phyloP scores from a whole-genome alignment of 1,140 invertebrate genomes.

The Heliconius hewitsoni region DNA sequence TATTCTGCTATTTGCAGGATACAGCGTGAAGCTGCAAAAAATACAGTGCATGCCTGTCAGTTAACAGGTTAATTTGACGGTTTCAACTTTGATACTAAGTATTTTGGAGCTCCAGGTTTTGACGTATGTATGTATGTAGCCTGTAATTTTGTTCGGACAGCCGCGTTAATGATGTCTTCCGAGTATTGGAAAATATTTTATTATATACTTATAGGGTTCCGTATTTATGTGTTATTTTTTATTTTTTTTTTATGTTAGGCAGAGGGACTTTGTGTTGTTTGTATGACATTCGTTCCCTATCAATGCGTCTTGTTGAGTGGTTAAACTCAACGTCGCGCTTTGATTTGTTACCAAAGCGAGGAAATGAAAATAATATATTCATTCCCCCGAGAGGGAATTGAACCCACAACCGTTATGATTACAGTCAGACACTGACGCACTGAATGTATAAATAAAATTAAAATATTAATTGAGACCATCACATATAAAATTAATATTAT shows the following conservation, averaged over 20 bases:
- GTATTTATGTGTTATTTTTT: not conserved
- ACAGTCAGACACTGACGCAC: too few species aligned
- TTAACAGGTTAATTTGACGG: not conserved
- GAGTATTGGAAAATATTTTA: conserved; percentile 1
- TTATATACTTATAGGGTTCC: not conserved
- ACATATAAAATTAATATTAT: too few species aligned
- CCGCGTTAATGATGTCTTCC: conserved; percentile 5
- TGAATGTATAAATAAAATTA: too few species aligned
- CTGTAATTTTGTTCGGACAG: conserved; percentile 1
- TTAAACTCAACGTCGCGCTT: not conserved
- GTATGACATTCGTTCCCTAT: not conserved
- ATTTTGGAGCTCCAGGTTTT: not conserved
- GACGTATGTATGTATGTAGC: not conserved
- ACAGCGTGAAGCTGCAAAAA: too few species aligned
- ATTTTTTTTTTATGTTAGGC: too few species aligned
- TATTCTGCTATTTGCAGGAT: too few species aligned
- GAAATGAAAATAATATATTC: not conserved
- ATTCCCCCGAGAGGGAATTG: not conserved
- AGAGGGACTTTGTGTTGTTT: not conserved
- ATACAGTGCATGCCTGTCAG: not conserved
- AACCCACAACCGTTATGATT: too few species aligned
- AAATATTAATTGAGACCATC: too few species aligned
- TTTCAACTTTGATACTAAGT: conserved; percentile 9
- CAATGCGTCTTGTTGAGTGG: not conserved
- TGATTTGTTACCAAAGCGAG: not conserved